Conservation (phyloP, 1,140 invertebrate genomes). For the Bradynema listronoti region DNA sequence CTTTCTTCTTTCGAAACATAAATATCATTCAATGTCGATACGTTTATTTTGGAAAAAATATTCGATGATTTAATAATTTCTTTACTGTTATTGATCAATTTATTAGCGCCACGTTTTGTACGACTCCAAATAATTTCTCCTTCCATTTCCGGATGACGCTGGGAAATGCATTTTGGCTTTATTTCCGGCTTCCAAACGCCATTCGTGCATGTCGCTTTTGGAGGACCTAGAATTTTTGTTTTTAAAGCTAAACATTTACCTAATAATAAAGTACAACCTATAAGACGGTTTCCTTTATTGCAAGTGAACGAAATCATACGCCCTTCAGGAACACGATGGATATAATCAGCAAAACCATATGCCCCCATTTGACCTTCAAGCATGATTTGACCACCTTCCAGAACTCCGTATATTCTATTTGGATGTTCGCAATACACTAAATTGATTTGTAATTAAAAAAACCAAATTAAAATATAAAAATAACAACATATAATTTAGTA, state of each 20-base stretch:
- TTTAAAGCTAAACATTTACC: not conserved
- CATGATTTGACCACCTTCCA: slow-evolving; percentile 81
- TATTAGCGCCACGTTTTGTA: slow-evolving; percentile 6
- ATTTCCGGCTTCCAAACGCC: slow-evolving; percentile 36
- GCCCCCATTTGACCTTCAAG: slow-evolving; percentile 91
- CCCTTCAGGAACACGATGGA: slow-evolving; percentile 67
- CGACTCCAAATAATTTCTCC: slow-evolving; percentile 41
- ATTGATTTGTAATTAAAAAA: too few relatives aligned
- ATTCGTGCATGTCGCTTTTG: slow-evolving; percentile 41
- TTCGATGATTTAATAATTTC: too few relatives aligned
- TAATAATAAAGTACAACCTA: slow-evolving; percentile 16
- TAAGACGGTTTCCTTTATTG: slow-evolving; percentile 64
- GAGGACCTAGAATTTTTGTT: slow-evolving; percentile 35
- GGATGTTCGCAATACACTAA: slow-evolving; percentile 87
- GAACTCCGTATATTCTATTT: slow-evolving; percentile 65
- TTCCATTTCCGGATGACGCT: slow-evolving; percentile 43
- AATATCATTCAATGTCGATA: too few relatives aligned
- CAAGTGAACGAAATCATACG: slow-evolving; percentile 95
- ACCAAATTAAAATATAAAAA: too few relatives aligned
- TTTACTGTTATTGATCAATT: too few relatives aligned
- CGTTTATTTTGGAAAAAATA: too few relatives aligned
- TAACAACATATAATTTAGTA: not conserved
- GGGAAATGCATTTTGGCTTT: slow-evolving; percentile 43
- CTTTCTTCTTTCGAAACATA: too few relatives aligned
- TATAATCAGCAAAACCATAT: slow-evolving; percentile 92